A percentile compares a stretch with the other conserved stretches of the same genome.
Evolutionary conservation across 1,140 invertebrate species (phyloP).

Genomic region (Cecropterus lyciades): DNA sequence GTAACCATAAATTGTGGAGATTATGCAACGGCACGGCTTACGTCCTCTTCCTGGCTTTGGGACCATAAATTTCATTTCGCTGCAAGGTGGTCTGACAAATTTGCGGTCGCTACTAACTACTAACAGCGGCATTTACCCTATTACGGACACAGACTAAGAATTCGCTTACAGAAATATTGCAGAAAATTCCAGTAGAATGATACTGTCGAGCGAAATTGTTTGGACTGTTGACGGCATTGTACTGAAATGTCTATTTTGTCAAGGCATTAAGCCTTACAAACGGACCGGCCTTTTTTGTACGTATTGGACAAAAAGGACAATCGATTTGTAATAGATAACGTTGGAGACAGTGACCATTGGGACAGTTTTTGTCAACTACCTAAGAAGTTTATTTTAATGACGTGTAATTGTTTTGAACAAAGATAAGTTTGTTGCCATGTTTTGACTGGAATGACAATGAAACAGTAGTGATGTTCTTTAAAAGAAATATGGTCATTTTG

Average conservation of each 20-base stretch:
- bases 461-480: conserved; percentile 45
- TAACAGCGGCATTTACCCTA: conserved; percentile 62
- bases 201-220: conserved; percentile 17
- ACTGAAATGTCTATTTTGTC: conserved; percentile 36
- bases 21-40: conserved; percentile 78
- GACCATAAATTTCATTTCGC: conserved; percentile 75
- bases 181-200: conserved; percentile 34
- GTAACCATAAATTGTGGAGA: conserved; percentile 71
- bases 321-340: conserved; percentile 51
- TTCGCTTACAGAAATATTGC: conserved; percentile 12
- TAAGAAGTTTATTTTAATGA: conserved; percentile 56
- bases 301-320: conserved; percentile 58
- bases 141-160: conserved; percentile 57
- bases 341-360: conserved; percentile 42
- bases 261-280: conserved; percentile 46
- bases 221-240: conserved; percentile 45
- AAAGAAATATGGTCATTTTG: conserved; percentile 43
- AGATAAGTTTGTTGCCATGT: conserved; percentile 59
- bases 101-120: conserved; percentile 74
- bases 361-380: conserved; percentile 55
- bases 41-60: conserved; percentile 70
- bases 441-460: conserved; percentile 56
- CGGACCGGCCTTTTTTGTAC: conserved; percentile 39
- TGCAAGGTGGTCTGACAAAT: conserved; percentile 82
- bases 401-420: conserved; percentile 65